Base-by-base conservation (phyloP, 2,888 invertebrate species). In the Pristionchus arcanus region DNA sequence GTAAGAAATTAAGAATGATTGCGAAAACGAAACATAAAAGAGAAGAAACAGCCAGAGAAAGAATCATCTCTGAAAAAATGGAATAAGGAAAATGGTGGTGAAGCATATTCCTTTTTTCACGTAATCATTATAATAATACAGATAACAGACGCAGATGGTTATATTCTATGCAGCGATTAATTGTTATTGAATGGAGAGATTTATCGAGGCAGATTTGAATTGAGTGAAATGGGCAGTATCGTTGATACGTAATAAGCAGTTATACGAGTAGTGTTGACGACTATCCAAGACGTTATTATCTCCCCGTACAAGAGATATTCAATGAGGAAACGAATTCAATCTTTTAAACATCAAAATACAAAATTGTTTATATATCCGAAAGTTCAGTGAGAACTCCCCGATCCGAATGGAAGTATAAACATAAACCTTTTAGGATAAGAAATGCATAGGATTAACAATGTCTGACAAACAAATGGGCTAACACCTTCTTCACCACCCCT, bases 11-110 rank as follows among this genome's bases (percentile, higher is more conserved):
- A 3, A 83, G 53, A 83, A 49, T 11, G n/a, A 83, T 28, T 3
- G 83, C 49, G 31, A 83, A 15, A 49, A 83, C 15, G 53, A 83
- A 83, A 31, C 83, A 83, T 15, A 83, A 15, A 3, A 83, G 34
- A n/a, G 83, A 83, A 19, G 83, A 49, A n/a, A 83, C 49, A 49
- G 83, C 83, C n/a, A 83, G 83, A 49, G 28, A 83, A 53, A 83
- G 34, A 49, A 83, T 83, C 83, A 83, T 83, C 83, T 83, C 11
- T 49, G 11, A 49, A 49, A 13, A 49, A 49, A 13, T 49, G 7
- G 63, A 63, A 63, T 19, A 15, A n/a, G 63, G n/a, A 16, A 68
- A 68, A 68, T 68, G 68, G n/a, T n/a, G 9, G 15, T 31, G 28
- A 28, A 28, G 31, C 42, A 9, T 49, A 49, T 49, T 49, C 9